phyloP scores from a whole-genome alignment of 1,140 invertebrate genomes.

The Pseudomyrmex flavicornis region DNA sequence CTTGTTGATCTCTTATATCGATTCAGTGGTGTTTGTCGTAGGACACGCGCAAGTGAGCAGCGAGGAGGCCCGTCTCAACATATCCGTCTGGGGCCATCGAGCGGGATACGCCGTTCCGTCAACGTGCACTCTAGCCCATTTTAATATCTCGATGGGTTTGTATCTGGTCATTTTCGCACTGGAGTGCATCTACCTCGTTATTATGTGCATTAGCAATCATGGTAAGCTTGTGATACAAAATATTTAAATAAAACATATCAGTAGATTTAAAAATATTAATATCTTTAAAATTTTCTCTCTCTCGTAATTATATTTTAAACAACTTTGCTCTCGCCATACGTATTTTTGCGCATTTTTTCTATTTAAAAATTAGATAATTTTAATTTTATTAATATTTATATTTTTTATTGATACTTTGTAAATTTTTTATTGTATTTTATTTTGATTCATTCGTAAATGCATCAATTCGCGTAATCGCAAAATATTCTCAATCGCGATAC shows the following conservation, averaged over 20 bases:
- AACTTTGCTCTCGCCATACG: no score
- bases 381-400: no score
- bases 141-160: conserved; percentile 12
- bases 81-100: neutral
- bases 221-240: conserved; percentile 37
- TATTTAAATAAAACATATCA: no score
- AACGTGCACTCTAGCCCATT: neutral
- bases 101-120: conserved; percentile 45
- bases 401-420: no score
- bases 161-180: neutral
- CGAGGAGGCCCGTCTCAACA: neutral
- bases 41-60: neutral
- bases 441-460: no score
- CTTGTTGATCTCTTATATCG: conserved; percentile 25
- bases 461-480: neutral
- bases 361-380: no score
- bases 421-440: no score
- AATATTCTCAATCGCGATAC: neutral
- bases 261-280: no score
- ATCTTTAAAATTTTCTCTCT: no score
- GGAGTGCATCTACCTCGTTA: conserved; percentile 14
- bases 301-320: no score
- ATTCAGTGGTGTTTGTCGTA: conserved; percentile 3
- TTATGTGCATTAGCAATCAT: conserved; percentile 39
- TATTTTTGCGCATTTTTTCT: no score